Base-by-base conservation (phyloP, 2,797 vertebrate genomes). In the Intellagama lesueurii region DNA sequence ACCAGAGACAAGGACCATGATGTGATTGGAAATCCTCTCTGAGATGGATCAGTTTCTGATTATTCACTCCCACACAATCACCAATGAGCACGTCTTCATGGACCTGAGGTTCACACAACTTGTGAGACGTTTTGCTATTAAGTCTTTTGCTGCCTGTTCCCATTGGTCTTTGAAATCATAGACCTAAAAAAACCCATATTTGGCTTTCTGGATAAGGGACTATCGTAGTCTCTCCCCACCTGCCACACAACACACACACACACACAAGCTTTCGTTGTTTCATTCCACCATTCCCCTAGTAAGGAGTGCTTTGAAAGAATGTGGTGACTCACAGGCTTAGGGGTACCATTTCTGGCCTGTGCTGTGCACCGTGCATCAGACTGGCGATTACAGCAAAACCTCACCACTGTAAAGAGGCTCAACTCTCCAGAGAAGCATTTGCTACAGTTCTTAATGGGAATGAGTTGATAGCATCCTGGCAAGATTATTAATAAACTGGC, bases 381-480 rank as follows among this genome's bases (percentile, higher is more conserved):
- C 32, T 89, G 81, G 83, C 84, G 91, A 93, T 93, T 94, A 91
- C 81, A 94, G 81, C 69, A 60, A 85, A 87, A 91, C 68, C 81
- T 92, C 28, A 0, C 90, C 94, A 78, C 81, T 93, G 93, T 90
- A 93, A 90, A 95, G 80, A 82, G 83, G n/a, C 19, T 94, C 66
- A 88, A 90, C 85, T 87, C 93, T 86, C 92, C 78, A 0, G 91
- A 91, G 95, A 87, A 9, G n/a, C 70, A 60, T 89, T 90, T 92
- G 88, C 87, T 94, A 0, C 90, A 92, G 32, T 76, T 91, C 52
- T 81, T 94, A 95, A 96, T 95, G 93, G 92, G 93, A 91, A 96
- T 91, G 93, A 93, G 94, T 95, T 95, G 95, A 96, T 93, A 91
- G 93, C 89, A 86, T 66, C 90, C 91, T 94, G 93, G 93, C 93